These are phyloP conservation scores for Drosophila tristis DNA, from an alignment of 1,140 invertebrate genomes.

Conservation along the genomic window DNA sequence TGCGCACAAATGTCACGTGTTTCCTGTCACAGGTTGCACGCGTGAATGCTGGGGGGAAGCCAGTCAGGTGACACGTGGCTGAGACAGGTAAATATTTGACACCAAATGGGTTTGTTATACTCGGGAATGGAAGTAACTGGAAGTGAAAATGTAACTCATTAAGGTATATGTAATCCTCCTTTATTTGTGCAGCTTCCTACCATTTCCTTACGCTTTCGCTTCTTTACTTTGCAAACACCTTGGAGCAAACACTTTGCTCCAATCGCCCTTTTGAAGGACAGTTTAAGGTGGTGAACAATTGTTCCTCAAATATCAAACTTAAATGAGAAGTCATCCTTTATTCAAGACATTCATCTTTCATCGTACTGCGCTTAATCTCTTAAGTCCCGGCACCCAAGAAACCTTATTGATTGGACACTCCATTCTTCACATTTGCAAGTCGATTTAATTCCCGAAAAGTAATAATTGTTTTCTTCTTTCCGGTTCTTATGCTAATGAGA, in stretches of 20 bases:
- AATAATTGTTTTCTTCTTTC: constrained; percentile 50
- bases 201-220: too few relatives aligned
- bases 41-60: constrained; percentile 5
- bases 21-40: constrained; percentile 38
- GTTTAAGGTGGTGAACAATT: too few relatives aligned
- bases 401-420: too few relatives aligned
- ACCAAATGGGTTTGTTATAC: constrained; percentile 24
- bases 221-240: too few relatives aligned
- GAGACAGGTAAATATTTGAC: constrained; percentile 37
- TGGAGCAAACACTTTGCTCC: too few relatives aligned
- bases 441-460: constrained; percentile 23
- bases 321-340: too few relatives aligned
- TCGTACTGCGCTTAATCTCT: background rate
- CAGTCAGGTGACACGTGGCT: constrained; percentile 29
- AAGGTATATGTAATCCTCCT: too few relatives aligned
- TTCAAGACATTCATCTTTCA: background rate
- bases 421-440: background rate
- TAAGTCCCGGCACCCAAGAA: background rate
- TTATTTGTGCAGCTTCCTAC: too few relatives aligned
- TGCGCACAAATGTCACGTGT: constrained; percentile 64
- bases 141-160: too few relatives aligned
- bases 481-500: constrained; percentile 54
- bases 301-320: too few relatives aligned
- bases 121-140: background rate
- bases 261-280: too few relatives aligned